Evolutionary conservation across 2,888 invertebrate species (phyloP), one percentile per base, ranked within the genome.

Genomic region (Ypsolopha sequella): DNA sequence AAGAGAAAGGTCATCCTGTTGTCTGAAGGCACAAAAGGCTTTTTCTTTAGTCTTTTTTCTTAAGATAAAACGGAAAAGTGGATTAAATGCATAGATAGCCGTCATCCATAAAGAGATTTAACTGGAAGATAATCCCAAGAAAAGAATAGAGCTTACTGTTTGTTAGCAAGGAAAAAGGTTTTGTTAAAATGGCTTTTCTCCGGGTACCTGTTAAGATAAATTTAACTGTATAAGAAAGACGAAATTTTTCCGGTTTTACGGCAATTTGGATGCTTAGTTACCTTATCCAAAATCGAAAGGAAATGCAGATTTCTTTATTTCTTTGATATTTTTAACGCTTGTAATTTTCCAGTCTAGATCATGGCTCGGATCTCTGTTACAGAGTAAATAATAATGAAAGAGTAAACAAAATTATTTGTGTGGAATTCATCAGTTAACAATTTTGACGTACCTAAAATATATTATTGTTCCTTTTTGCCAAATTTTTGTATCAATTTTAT

Each of bases 51-150:
- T 70, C 67, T 66, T 68, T 68, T 75, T 70, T 70, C 72, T 73
- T 68, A 65, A 75, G 74, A 74, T 76, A 77, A 80, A 80, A 76
- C 75, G 64, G 68, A 71, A 78, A 73, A 80, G 76, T 77, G 80
- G 81, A 81, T 80, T 81, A 80, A 80, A 80, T 76, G 77, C 74
- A 73, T 67, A 76, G 81, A 81, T 81, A 80, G 69, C 73, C 64
- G 68, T 68, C 69, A 65, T 61, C 72, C 70, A 71, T 76, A 76
- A 75, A 76, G 68, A 76, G 76, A 77, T 77, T 66, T 63, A 58
- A 68, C 65, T 66, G 60, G 52, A 55, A 66, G 76, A 77, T 77
- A 71, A 70, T 62, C 61, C 60, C 55, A 56, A 63, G 58, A 64
- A 66, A 67, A 65, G 64, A 62, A 62, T 62, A 58, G 53, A 59